phyloP scores from a whole-genome alignment of 1,140 invertebrate genomes.

The Cepaea nemoralis region DNA sequence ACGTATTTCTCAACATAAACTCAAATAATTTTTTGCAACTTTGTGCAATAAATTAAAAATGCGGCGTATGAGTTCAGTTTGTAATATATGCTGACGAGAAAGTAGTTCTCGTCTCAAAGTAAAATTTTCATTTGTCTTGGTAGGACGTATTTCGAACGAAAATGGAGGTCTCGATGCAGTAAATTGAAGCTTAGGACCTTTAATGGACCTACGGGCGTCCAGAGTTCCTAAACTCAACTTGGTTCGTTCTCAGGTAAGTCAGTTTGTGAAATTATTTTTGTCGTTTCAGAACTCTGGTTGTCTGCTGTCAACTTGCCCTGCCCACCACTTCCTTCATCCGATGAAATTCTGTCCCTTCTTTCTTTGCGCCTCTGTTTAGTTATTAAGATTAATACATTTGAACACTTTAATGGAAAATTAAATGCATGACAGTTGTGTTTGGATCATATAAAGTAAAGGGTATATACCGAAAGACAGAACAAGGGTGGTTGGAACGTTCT shows the following conservation, averaged over 20 bases:
- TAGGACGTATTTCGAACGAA: constrained; percentile 29
- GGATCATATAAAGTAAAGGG: too few relatives aligned
- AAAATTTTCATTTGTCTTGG: constrained; percentile 15
- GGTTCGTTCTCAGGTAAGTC: constrained; percentile 39
- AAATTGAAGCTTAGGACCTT: constrained; percentile 22
- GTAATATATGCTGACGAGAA: neutral
- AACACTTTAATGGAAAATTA: too few relatives aligned
- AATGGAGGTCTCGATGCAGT: constrained; percentile 34
- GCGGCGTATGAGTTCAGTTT: neutral
- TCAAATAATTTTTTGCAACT: too few relatives aligned
- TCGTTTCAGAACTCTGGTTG: neutral
- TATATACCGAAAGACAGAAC: too few relatives aligned
- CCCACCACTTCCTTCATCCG: neutral
- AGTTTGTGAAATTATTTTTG: neutral
- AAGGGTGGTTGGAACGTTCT: too few relatives aligned
- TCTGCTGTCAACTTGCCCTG: neutral
- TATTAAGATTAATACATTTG: too few relatives aligned
- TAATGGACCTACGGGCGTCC: constrained; percentile 43
- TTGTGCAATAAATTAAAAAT: constrained; percentile 36
- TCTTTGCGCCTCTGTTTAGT: too few relatives aligned
- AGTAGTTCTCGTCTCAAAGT: constrained; percentile 9
- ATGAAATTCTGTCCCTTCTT: too few relatives aligned
- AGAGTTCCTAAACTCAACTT: constrained; percentile 40
- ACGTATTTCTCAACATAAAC: too few relatives aligned
- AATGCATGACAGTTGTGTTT: too few relatives aligned